phyloP scores from a whole-genome alignment of 2,888 invertebrate genomes.

The Axea sp. region DNA sequence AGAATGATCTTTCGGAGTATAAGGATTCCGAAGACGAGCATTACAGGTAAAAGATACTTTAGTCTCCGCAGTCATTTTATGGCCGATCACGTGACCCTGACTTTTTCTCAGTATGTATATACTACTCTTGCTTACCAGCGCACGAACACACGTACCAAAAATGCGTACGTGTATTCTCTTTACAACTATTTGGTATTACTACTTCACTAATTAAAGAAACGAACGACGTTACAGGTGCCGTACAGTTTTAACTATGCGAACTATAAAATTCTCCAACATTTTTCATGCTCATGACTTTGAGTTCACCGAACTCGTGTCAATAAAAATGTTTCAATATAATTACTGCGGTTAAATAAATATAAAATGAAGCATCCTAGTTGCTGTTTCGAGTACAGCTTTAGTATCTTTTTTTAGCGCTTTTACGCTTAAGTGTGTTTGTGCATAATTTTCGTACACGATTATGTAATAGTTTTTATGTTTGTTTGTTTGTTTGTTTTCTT shows the following conservation, averaged over 20 bases:
- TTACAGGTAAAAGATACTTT: constrained; percentile 22
- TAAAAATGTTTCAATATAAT: constrained; percentile 1
- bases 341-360: too few relatives aligned
- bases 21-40: constrained; percentile 21
- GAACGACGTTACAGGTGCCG: constrained; percentile 14
- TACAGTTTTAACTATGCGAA: constrained; percentile 11
- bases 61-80: constrained; percentile 71
- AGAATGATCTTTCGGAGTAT: not conserved
- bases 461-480: too few relatives aligned
- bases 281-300: constrained; percentile 13
- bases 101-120: constrained; percentile 30
- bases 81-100: constrained; percentile 76
- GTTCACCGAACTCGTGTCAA: constrained; percentile 10
- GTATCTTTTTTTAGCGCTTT: too few relatives aligned
- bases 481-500: too few relatives aligned
- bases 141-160: constrained; percentile 6
- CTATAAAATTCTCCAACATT: constrained; percentile 32
- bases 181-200: constrained; percentile 30
- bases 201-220: constrained; percentile 42
- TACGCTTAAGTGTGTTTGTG: too few relatives aligned
- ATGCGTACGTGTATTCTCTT: constrained; percentile 10
- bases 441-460: too few relatives aligned
- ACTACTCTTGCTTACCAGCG: constrained; percentile 2
- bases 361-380: too few relatives aligned
- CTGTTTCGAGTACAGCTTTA: too few relatives aligned